phyloP scores from a whole-genome alignment of 2,113 vertebrate genomes.

The Hypanus sabinus region DNA sequence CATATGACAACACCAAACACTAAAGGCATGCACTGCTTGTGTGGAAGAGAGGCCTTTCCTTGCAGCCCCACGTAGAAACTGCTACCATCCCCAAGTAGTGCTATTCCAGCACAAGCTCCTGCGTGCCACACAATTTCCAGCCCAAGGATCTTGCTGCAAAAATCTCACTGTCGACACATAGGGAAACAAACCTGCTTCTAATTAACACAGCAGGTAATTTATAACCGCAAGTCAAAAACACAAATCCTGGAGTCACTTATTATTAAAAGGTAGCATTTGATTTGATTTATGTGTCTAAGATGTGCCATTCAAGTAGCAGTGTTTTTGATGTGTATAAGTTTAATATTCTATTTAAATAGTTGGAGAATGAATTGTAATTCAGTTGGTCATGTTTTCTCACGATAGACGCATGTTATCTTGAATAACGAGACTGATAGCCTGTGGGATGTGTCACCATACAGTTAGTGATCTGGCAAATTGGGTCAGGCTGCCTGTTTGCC shows the following conservation, averaged over 20 bases:
- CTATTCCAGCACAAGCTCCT: no score
- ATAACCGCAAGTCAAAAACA: neutral
- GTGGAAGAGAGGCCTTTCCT: no score
- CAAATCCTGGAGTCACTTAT: neutral
- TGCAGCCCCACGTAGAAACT: no score
- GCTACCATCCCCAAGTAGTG: no score
- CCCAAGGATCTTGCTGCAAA: neutral
- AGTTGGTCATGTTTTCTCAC: neutral
- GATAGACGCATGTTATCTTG: neutral
- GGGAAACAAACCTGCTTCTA: neutral
- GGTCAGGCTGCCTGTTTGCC: neutral
- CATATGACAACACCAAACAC: no score
- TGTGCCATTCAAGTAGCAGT: neutral
- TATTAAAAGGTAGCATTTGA: no score
- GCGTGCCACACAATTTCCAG: no score
- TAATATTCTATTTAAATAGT: neutral
- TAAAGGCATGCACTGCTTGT: no score
- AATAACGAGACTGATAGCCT: neutral
- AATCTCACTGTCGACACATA: neutral
- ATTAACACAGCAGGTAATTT: neutral
- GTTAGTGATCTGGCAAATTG: neutral
- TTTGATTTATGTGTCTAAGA: neutral
- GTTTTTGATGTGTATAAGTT: neutral
- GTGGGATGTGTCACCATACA: neutral
- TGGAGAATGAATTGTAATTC: neutral